These are phyloP conservation scores for Drosophila yakuba DNA, from an alignment of 1,140 invertebrate genomes.

Conservation along the genomic window DNA sequence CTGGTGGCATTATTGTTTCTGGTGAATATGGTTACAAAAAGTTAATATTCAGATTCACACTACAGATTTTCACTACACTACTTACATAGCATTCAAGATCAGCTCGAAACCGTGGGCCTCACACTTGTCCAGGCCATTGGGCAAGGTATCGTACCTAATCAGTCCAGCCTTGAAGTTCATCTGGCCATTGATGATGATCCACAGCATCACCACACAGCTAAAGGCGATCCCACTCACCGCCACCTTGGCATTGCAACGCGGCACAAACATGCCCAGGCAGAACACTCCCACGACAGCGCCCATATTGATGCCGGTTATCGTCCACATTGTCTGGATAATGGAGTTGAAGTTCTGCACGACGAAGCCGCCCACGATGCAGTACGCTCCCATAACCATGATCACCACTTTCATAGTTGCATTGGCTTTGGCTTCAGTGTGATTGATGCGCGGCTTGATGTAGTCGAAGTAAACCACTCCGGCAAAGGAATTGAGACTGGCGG, in stretches of 20 bases:
- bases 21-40: neutral
- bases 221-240: slow-evolving; percentile 89
- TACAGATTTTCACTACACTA: neutral
- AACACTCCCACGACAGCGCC: slow-evolving; percentile 91
- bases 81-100: slow-evolving; percentile 65
- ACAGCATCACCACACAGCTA: slow-evolving; percentile 89
- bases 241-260: slow-evolving; percentile 88
- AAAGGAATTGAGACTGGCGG: slow-evolving; percentile 90
- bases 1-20: slow-evolving; percentile 34
- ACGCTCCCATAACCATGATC: slow-evolving; percentile 86
- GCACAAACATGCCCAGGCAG: slow-evolving; percentile 90
- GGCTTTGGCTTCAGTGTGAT: slow-evolving; percentile 86
- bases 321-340: slow-evolving; percentile 87
- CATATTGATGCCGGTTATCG: slow-evolving; percentile 87
- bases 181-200: slow-evolving; percentile 92
- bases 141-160: slow-evolving; percentile 86
- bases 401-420: slow-evolving; percentile 88
- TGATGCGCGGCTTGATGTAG: slow-evolving; percentile 87
- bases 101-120: slow-evolving; percentile 74
- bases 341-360: slow-evolving; percentile 88
- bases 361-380: slow-evolving; percentile 87
- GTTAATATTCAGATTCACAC: too few relatives aligned
- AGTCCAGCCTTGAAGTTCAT: slow-evolving; percentile 87
- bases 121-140: slow-evolving; percentile 87
- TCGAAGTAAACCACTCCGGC: slow-evolving; percentile 91